A percentile compares a stretch with the other conserved stretches of the same genome.
These are phyloP conservation scores for Eublepharis macularius DNA, from an alignment of 2,113 vertebrate genomes.

Conservation along the genomic window DNA sequence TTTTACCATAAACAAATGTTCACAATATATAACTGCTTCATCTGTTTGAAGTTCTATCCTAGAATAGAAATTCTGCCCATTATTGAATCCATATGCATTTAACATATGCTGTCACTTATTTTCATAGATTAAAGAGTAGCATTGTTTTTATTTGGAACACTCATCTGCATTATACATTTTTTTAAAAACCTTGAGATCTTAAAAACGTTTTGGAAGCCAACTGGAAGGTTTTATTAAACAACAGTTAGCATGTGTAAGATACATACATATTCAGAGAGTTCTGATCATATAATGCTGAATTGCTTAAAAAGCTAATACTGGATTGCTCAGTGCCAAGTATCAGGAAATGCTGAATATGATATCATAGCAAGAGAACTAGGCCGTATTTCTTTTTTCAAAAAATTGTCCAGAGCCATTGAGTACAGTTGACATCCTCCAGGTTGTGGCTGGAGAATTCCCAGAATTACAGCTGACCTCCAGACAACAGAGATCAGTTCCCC, in stretches of 20 bases:
- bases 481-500: too few relatives aligned
- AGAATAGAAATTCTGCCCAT: conserved; percentile 66
- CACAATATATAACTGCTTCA: conserved; percentile 63
- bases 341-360: too few relatives aligned
- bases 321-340: neutral
- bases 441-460: too few relatives aligned
- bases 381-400: too few relatives aligned
- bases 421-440: too few relatives aligned
- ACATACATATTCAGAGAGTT: neutral
- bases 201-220: conserved; percentile 17
- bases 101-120: conserved; percentile 53
- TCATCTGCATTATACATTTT: conserved; percentile 42
- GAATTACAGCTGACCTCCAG: too few relatives aligned
- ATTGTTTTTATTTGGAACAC: conserved; percentile 58
- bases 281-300: too few relatives aligned
- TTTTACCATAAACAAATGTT: conserved; percentile 66
- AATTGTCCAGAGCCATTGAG: too few relatives aligned
- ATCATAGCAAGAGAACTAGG: too few relatives aligned
- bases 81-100: conserved; percentile 78
- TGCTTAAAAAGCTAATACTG: neutral
- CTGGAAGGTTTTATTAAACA: neutral
- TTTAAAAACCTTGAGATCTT: conserved; percentile 41
- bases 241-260: neutral
- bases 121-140: conserved; percentile 59
- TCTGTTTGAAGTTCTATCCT: conserved; percentile 67